Evolutionary conservation across 2,113 vertebrate species (phyloP).

Genomic region (Rhegmatorhina hoffmannsi): DNA sequence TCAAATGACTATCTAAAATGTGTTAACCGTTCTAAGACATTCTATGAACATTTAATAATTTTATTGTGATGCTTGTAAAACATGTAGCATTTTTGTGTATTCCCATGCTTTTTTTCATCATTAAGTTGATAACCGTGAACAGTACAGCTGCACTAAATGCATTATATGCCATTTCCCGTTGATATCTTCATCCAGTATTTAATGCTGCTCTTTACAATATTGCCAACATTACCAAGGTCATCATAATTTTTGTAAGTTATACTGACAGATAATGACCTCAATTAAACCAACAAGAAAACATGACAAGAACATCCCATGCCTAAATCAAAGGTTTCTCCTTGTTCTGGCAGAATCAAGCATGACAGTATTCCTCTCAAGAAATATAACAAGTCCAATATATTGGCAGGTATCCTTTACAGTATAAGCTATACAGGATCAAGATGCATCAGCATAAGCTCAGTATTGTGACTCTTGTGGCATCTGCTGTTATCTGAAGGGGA

Average conservation of each 20-base stretch:
- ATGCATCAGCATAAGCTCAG: background rate
- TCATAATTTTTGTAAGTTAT: constrained; percentile 1
- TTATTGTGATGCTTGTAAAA: background rate
- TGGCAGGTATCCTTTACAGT: background rate
- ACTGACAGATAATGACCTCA: constrained; percentile 13
- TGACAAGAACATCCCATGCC: background rate
- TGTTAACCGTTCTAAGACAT: background rate
- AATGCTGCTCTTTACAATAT: constrained; percentile 16
- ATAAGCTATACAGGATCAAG: background rate
- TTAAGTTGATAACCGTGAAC: background rate
- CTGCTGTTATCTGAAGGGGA: background rate
- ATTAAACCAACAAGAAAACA: constrained; percentile 2
- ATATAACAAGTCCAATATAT: background rate
- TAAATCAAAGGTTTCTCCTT: background rate
- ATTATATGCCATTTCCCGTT: background rate
- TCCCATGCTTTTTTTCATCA: background rate
- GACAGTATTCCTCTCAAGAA: background rate
- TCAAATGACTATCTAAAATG: background rate
- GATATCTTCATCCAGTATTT: background rate
- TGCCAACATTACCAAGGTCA: background rate
- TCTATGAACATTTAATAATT: background rate
- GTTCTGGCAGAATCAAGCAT: background rate
- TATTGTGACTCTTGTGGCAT: background rate
- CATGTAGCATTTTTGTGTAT: background rate
- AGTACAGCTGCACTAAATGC: background rate